Percentiles rank a stretch among this genome's conserved stretches.
Conservation (phyloP, 2,113 vertebrate genomes). For the Actenoides lindsayi region DNA sequence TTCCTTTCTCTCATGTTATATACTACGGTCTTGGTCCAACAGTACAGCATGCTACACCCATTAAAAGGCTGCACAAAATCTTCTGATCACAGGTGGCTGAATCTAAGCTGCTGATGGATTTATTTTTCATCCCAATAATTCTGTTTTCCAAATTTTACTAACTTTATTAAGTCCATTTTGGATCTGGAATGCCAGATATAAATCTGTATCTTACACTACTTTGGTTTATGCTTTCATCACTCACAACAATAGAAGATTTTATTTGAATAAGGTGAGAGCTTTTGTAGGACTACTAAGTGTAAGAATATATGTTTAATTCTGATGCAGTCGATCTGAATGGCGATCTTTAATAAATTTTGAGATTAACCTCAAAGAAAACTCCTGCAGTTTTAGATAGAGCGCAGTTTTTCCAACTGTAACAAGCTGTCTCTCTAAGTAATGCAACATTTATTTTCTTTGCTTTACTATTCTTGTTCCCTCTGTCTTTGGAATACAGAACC, state of each 20-base stretch:
- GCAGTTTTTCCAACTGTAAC: neutral
- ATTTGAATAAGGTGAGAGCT: neutral
- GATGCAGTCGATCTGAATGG: neutral
- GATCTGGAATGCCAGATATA: neutral
- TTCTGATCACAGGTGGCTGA: neutral
- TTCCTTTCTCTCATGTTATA: neutral
- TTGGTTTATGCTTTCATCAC: neutral
- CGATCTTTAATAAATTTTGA: neutral
- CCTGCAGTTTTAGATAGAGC: neutral
- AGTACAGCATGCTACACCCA: neutral
- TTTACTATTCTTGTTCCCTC: neutral
- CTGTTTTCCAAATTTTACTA: neutral
- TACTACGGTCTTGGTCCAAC: rapidly evolving
- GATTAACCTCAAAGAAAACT: neutral
- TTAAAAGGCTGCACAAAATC: neutral
- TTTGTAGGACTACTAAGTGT: neutral
- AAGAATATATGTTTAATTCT: neutral
- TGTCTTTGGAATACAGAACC: neutral
- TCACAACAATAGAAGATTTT: neutral
- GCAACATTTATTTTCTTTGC: neutral
- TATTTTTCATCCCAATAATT: neutral
- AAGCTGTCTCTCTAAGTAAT: neutral
- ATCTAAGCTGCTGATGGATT: neutral
- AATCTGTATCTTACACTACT: neutral
- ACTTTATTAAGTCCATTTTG: neutral